Base-by-base conservation (phyloP, 37 sponge, comb jelly and placozoan species). In the Ephydatia muelleri region DNA sequence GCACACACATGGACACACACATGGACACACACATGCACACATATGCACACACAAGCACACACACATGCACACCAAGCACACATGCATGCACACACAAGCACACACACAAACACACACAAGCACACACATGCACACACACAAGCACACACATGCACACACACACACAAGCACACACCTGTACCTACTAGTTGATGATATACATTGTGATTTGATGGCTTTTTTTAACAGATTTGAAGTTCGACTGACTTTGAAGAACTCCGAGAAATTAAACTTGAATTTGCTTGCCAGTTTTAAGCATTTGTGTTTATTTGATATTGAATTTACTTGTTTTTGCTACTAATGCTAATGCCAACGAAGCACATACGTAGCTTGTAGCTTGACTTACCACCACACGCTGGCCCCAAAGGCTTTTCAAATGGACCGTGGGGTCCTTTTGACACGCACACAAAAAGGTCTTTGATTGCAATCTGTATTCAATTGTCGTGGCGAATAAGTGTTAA, bases 1-100 rank as follows among this genome's bases (percentile, higher is more conserved):
- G 6, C 39, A 81, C 81, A 81, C 70, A 81, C 70, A 67, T 70
- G 67, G 30, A 81, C 81, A 81, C 70, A 81, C 81, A 81, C 70
- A 81, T 49, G 19, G 69, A 81, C 70, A 43, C 43, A 43, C 6
- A 43, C 43, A 43, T 43, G 6, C 43, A 43, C 43, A 43, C 43
- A 43, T 6, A 68, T 69, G 67, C 70, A 81, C 70, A 68, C 70
- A 68, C 40, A 76, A 27, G 21, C 77, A 76, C 77, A 72, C 28
- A 72, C 72, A 72, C 28, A 72, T 34, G n/a, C 29, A 72, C 72
- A 22, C 26, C 31, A 31, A 3, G 6, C 43, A 43, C 43, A 43
- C 43, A 43, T 6, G 6, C 43, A 43, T 43, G 6, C 43, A 43
- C 31, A 16, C 1, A 21, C 27, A n/a, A 27, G 31, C 65, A 78